Base-by-base conservation (phyloP, 2,888 invertebrate species). In the Teleogryllus oceanicus region DNA sequence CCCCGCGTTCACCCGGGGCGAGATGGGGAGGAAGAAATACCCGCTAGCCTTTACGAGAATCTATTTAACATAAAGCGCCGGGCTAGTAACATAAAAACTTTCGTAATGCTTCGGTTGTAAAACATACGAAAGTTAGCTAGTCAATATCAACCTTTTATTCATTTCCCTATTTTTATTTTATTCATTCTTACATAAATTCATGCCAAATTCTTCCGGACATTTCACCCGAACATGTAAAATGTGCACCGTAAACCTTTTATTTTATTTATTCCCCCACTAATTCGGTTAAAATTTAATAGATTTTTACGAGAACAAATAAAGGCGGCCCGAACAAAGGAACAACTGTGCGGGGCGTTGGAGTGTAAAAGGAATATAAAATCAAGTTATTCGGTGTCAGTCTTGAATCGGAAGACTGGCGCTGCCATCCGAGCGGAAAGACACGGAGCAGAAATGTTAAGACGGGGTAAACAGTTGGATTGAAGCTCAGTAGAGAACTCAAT, bases 351-450 rank as follows among this genome's bases (percentile, higher is more conserved):
- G 62, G 62, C 62, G n/a, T n/a, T 13, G 62, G 62, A 62, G 62
- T 62, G 62, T 62, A 62, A 62, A 62, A 62, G 62, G 62, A 62
- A 62, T 62, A 62, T 62, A 62, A 62, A 62, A 62, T 62, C 16
- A 62, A 62, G 62, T 62, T 83, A 84, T 84, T 84, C 85, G 85
- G 85, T 79, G 80, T 81, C 82, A 82, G 82, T 80, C 81, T 82
- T 78, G 80, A 82, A 82, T 80, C 81, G 82, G 82, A 83, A 82
- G 83, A 75, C 79, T 76, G 77, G 77, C 75, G 74, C 78, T 80
- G 74, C 76, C 75, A 75, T 80, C 76, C 50, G 51, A 80, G 74
- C 50, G 77, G 78, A 78, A 74, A 62, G n/a, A 62, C 62, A 62
- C n/a, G 62, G 62, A 62, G 62, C 37, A 37, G 37, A 37, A 37